Evolutionary conservation across 2,888 invertebrate species (phyloP), one percentile per base, ranked within the genome.

Genomic region (Gymnoscelis rufifasciata): DNA sequence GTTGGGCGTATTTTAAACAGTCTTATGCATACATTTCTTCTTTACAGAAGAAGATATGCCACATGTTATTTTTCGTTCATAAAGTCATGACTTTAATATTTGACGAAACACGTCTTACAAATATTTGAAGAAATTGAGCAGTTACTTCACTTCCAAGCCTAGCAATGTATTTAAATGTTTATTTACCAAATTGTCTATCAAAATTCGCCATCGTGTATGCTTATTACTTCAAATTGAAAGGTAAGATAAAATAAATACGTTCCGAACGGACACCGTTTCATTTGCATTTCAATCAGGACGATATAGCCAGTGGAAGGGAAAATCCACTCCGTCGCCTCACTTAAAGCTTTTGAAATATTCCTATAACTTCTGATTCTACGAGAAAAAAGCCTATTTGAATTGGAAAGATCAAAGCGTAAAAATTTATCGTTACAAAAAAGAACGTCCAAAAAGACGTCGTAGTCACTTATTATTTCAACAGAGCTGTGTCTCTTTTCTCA

Each of bases 401-500:
- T 84, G 84, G 78, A 83, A 84, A 87, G 86, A 84, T 87, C 86
- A 86, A 84, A 86, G 83, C 78, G 78, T 83, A 78, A 83, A 84
- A 86, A 84, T 81, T 84, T 83, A 83, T 82, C 77, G 79, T 73
- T 74, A 78, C 78, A 84, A 82, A 83, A 71, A 66, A 78, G 72
- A 74, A 75, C 74, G 78, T 76, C 83, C 77, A 82, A 87, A 84
- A 86, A 82, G 83, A 81, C 86, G 81, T 49, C 44, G 76, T 77
- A 80, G 76, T 72, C 78, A 83, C 84, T 88, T 88, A 87, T 87
- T 87, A 87, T 86, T 87, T 86, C 74, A 82, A 80, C 79, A 77
- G 78, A 78, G 75, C 74, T 78, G 72, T 83, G 81, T 78, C 83
- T 83, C 81, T 74, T 80, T 81, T 72, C 77, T 79, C 77, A 67